Percentiles rank a stretch among this genome's conserved stretches.
Evolutionary conservation across 2,888 invertebrate species (phyloP).

Genomic region (Dynastes maya): DNA sequence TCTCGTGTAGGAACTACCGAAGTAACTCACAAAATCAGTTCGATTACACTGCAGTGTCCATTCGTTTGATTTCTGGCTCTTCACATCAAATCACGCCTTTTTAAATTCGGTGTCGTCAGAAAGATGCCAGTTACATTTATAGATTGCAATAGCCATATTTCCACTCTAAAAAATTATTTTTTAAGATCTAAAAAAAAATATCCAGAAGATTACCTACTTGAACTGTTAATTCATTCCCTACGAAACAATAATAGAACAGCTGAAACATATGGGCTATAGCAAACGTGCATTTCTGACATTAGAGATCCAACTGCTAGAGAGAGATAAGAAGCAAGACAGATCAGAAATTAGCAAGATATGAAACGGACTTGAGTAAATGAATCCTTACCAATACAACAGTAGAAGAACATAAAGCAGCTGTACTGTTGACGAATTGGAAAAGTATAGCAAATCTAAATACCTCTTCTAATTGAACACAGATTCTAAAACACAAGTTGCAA

Average conservation of each 20-base stretch:
- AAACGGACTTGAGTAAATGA: not conserved
- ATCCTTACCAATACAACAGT: constrained; percentile 51
- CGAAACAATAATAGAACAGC: constrained; percentile 48
- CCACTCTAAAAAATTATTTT: constrained; percentile 30
- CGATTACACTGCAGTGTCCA: constrained; percentile 32
- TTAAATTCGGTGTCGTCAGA: constrained; percentile 38
- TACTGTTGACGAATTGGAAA: constrained; percentile 55
- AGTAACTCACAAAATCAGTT: constrained; percentile 39
- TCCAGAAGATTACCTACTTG: constrained; percentile 28
- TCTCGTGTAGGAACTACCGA: constrained; percentile 2
- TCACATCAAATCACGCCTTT: constrained; percentile 36
- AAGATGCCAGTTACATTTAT: constrained; percentile 46
- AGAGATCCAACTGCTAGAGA: too few relatives aligned
- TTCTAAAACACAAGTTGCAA: constrained; percentile 44
- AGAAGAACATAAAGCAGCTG: constrained; percentile 55
- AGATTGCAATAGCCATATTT: constrained; percentile 40
- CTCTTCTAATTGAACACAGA: constrained; percentile 54
- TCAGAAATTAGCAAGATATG: too few relatives aligned
- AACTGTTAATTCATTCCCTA: constrained; percentile 46
- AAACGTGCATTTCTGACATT: constrained; percentile 49
- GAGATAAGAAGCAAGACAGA: too few relatives aligned
- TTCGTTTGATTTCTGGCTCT: constrained; percentile 41
- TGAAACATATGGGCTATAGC: constrained; percentile 47
- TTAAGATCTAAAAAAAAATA: not conserved
- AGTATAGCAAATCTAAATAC: constrained; percentile 51